phyloP scores from a whole-genome alignment of 1,140 invertebrate genomes.

The Drosophila elegans region DNA sequence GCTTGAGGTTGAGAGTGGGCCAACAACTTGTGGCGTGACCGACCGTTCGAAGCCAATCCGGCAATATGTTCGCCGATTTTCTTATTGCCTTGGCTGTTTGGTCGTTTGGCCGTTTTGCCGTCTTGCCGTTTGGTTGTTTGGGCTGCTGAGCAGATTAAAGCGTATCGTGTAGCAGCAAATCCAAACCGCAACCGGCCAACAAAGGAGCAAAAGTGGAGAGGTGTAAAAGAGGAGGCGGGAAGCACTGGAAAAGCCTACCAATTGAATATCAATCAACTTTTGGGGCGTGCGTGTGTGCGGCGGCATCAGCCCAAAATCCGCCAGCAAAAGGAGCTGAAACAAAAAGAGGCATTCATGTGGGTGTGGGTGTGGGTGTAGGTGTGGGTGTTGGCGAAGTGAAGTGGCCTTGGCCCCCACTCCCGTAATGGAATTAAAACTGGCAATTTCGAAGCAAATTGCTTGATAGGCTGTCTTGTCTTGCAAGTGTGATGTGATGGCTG shows the following conservation, averaged over 20 bases:
- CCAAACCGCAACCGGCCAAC: constrained; percentile 69
- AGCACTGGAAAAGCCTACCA: constrained; percentile 71
- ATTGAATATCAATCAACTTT: constrained; percentile 84
- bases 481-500: constrained; percentile 14
- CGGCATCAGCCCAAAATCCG: constrained; percentile 24
- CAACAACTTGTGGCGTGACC: constrained; percentile 74
- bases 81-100: constrained; percentile 9
- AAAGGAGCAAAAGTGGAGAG: constrained; percentile 21
- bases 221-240: background rate
- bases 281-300: constrained; percentile 31
- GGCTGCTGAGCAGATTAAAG: constrained; percentile 67
- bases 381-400: constrained; percentile 19
- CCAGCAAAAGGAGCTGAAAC: constrained; percentile 22
- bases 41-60: constrained; percentile 21
- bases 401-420: constrained; percentile 22
- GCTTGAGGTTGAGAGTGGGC: constrained; percentile 4
- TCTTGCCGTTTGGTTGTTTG: constrained; percentile 2
- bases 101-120: background rate
- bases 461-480: constrained; percentile 57
- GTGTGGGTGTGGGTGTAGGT: constrained; percentile 2
- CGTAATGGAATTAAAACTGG: constrained; percentile 83
- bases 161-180: constrained; percentile 82
- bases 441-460: constrained; percentile 66
- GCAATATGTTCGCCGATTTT: constrained; percentile 61
- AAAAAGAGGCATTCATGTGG: constrained; percentile 20